These are phyloP conservation scores for Falco peregrinus DNA, from an alignment of 2,797 vertebrate genomes.

Conservation along the genomic window DNA sequence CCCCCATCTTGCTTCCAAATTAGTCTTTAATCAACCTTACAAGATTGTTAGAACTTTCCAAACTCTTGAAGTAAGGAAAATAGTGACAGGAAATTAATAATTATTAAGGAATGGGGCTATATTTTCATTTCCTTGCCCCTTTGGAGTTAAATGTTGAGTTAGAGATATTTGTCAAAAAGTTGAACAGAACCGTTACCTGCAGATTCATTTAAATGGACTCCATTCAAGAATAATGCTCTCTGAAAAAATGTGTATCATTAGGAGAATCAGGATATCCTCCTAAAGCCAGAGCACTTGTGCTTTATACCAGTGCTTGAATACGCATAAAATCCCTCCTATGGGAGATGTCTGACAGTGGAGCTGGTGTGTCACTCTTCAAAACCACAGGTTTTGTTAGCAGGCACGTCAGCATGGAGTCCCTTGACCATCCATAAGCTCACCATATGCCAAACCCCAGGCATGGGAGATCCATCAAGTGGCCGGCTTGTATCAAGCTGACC, in stretches of 20 bases:
- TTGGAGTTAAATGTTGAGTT: not conserved
- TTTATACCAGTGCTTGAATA: not conserved
- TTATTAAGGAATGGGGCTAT: constrained; percentile 44
- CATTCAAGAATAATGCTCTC: not conserved
- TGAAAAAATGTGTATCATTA: not conserved
- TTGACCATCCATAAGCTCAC: not conserved
- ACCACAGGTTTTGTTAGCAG: not conserved
- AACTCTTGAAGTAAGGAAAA: constrained; percentile 46
- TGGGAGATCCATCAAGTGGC: not conserved
- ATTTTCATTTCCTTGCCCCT: constrained; percentile 50
- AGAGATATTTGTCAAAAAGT: constrained; percentile 5
- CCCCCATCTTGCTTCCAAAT: not conserved
- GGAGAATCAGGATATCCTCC: constrained; percentile 19
- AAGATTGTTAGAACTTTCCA: constrained; percentile 34
- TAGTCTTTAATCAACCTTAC: constrained; percentile 47
- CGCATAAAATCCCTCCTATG: not conserved
- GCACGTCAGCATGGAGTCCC: not conserved
- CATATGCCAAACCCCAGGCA: not conserved
- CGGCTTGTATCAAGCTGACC: not conserved
- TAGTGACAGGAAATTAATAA: constrained; percentile 65
- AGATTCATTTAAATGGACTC: not conserved
- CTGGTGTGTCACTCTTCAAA: not conserved
- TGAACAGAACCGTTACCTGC: constrained; percentile 18
- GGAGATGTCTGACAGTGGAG: not conserved
- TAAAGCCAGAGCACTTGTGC: not conserved